A percentile compares a stretch with the other conserved stretches of the same genome.
Evolutionary conservation across 2,888 invertebrate genomes (phyloP).

Genomic region (Drosophila barbarae): DNA sequence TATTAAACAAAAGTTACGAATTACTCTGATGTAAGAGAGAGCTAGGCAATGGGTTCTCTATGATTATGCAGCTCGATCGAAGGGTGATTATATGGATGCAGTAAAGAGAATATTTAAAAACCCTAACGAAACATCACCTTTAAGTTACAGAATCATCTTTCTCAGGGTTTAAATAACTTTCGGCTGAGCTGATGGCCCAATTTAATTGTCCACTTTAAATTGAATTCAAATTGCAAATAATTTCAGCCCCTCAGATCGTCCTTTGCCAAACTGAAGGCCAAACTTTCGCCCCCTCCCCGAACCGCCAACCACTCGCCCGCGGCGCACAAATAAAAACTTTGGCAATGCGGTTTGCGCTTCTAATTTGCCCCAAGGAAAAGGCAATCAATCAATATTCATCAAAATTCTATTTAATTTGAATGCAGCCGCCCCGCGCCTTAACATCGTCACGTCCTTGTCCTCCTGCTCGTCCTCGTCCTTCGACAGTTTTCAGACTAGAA

Average conservation of each 20-base stretch:
- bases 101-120: too few relatives aligned
- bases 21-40: neutral
- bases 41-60: neutral
- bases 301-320: slow-evolving; percentile 8
- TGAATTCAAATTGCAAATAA: slow-evolving; percentile 20
- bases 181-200: neutral
- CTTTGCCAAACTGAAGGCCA: slow-evolving; percentile 19
- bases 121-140: too few relatives aligned
- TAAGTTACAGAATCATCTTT: neutral
- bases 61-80: neutral
- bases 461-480: neutral
- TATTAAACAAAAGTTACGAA: slow-evolving; percentile 14
- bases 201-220: slow-evolving; percentile 13
- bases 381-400: slow-evolving; percentile 75
- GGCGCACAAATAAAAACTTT: slow-evolving; percentile 40
- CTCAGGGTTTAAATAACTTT: neutral
- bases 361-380: slow-evolving; percentile 52
- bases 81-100: neutral
- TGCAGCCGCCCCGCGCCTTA: slow-evolving; percentile 48
- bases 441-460: slow-evolving; percentile 34
- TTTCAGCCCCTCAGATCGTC: slow-evolving; percentile 5
- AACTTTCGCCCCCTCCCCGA: slow-evolving; percentile 19
- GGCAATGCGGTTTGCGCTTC: slow-evolving; percentile 46
- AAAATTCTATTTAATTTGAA: slow-evolving; percentile 72
- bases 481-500: slow-evolving; percentile 10